Conservation (phyloP, 2,888 invertebrate genomes). For the Xanthorhoe designata region DNA sequence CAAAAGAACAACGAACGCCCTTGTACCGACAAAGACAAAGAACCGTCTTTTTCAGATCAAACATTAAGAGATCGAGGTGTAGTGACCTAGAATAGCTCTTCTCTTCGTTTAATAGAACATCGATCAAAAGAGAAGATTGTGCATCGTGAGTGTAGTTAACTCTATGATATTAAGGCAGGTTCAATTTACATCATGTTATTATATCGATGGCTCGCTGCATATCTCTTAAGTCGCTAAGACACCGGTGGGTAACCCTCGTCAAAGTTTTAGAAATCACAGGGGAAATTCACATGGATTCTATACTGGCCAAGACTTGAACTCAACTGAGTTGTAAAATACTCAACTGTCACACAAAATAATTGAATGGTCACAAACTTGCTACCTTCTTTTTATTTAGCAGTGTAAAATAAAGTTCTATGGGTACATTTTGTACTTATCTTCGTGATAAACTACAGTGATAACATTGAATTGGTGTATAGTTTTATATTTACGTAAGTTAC, state of each 20-base stretch:
- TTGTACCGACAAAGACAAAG: conserved; percentile 30
- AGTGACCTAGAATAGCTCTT: neutral
- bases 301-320: conserved; percentile 5
- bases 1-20: conserved; percentile 27
- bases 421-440: too few species aligned
- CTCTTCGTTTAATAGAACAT: neutral
- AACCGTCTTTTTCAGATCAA: conserved; percentile 8
- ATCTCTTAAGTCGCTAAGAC: conserved; percentile 8
- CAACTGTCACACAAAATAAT: neutral
- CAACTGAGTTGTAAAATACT: conserved; percentile 1
- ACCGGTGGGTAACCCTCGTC: conserved; percentile 12
- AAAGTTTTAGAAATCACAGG: conserved; percentile 14
- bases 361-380: neutral
- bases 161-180: conserved; percentile 13
- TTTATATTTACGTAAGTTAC: too few species aligned
- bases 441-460: too few species aligned
- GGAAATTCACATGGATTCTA: conserved; percentile 10
- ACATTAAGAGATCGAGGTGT: conserved; percentile 11
- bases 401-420: neutral
- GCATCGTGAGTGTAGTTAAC: conserved; percentile 18
- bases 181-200: conserved; percentile 23
- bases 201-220: conserved; percentile 17
- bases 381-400: neutral
- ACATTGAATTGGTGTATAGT: too few species aligned
- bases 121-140: conserved; percentile 21